phyloP scores from a whole-genome alignment of 64 coral and sea anemone genomes.

The Pachyseris speciosa region DNA sequence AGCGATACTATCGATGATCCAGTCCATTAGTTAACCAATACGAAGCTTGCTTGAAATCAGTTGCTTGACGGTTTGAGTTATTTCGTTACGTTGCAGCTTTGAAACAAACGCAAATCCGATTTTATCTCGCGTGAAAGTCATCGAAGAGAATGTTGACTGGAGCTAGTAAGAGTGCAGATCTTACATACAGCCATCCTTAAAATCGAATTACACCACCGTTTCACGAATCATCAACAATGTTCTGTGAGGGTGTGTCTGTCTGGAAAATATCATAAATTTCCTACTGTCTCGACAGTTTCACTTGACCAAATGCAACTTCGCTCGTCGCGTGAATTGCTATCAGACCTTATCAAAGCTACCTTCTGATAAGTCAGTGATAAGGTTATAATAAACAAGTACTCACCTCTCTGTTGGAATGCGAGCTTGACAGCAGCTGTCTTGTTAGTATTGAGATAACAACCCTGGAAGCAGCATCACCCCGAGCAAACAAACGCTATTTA shows the following conservation, averaged over 20 bases:
- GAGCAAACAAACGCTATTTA: conserved; percentile 30
- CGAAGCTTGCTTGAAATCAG: neutral
- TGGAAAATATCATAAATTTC: neutral
- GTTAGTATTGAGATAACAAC: conserved; percentile 40
- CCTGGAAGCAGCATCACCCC: neutral
- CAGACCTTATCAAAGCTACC: conserved; percentile 11
- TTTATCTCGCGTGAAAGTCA: neutral
- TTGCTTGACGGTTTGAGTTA: neutral
- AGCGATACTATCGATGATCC: neutral
- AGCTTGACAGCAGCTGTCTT: conserved; percentile 26
- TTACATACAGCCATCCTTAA: no score
- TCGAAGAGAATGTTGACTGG: neutral
- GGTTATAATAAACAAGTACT: neutral
- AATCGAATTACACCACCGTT: neutral
- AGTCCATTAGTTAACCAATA: neutral
- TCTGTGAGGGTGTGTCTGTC: neutral
- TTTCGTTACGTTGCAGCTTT: neutral
- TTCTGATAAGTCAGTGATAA: conserved; percentile 18
- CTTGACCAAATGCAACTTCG: no score
- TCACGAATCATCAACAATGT: neutral
- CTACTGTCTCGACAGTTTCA: neutral
- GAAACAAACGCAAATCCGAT: neutral
- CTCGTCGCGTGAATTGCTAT: no score
- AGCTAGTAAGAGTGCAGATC: no score
- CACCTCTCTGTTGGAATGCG: neutral